Base-by-base conservation (phyloP, 2,888 invertebrate genomes). In the Gryllus longicercus region DNA sequence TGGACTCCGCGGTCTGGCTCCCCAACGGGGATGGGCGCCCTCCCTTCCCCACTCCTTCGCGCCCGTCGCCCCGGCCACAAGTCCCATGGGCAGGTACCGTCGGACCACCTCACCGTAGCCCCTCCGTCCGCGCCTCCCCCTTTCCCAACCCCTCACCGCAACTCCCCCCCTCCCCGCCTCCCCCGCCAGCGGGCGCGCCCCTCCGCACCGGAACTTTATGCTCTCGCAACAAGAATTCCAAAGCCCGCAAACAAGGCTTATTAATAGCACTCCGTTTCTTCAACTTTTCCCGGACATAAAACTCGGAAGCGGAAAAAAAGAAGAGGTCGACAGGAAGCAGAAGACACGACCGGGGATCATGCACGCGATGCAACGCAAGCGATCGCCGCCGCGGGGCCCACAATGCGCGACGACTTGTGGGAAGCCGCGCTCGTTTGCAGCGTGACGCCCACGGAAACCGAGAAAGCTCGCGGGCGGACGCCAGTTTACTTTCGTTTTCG, bases 211-310 rank as follows among this genome's bases (percentile, higher is more conserved):
- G 38, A 63, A 63, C 63, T 63, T 63, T 63, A 63, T 63, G 63
- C 14, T 63, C n/a, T 63, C 63, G n/a, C 63, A n/a, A 63, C 63
- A 63, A 63, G n/a, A 63, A 63, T 63, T 63, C 63, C 16, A 18
- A 63, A 63, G 16, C 63, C n/a, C 63, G 63, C 63, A 63, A 63
- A 63, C 63, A 63, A 63, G 63, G 14, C 63, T 63, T 63, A 63
- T 63, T 63, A 63, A 63, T 63, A 63, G 63, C 63, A n/a, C 16
- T 63, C 14, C n/a, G 63, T 63, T 63, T 63, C 63, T 63, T 63
- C 16, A 63, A 63, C 63, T 63, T 63, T 63, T 63, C 63, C n/a
- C n/a, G 16, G 63, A 63, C 63, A 63, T 63, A n/a, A 63, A 63
- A 63, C n/a, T 14, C 63, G 16, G 14, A 3, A n/a, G 63, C 14